Base-by-base conservation (phyloP, 1,140 invertebrate species). In the Habropoda laboriosa region DNA sequence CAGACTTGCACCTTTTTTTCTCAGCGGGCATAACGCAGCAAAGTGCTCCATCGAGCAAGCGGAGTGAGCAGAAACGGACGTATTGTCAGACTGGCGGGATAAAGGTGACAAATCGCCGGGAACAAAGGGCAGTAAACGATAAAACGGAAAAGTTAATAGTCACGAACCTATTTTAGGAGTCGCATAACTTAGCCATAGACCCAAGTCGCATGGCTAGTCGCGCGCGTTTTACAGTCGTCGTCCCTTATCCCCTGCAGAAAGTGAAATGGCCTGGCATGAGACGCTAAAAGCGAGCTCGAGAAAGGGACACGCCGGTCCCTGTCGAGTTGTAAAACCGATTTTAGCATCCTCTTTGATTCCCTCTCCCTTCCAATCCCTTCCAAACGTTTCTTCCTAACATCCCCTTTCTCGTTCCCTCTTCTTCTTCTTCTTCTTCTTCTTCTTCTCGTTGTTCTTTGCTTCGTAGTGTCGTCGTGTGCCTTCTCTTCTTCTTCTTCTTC, bases 131-230 rank as follows among this genome's bases (percentile, higher is more conserved):
- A 61, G 45, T 38, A 49, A 61, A 47, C 10, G 55, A 73, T 49
- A 61, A 61, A 71, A 71, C 40, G 38, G 53, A 71, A 42, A 61
- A 61, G 71, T 73, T 73, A 73, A 73, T 73, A 73, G 68, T 18
- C 40, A 16, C 40, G 24, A 47, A 42, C 27, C 57, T 51, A 61
- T 73, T 73, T 73, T 61, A 73, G 57, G 71, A 73, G 71, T 12
- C 30, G 58, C 57, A 73, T 73, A 73, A 73, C 71, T 73, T 38
- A 35, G 30, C 16, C 71, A 47, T 73, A 71, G 64, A 67, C n/a
- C 18, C 12, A 38, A 21, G 30, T 27, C 55, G 32, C 70, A 55
- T 18, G 40, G 27, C 57, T 61, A 51, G 51, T 47, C 68, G 42
- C 38, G 21, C n/a, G 32, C 42, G 27, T 64, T 79, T 72, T 67